Evolutionary conservation across 2,797 vertebrate genomes (phyloP), one percentile per base, ranked within the genome.

Genomic region (Falco naumanni): DNA sequence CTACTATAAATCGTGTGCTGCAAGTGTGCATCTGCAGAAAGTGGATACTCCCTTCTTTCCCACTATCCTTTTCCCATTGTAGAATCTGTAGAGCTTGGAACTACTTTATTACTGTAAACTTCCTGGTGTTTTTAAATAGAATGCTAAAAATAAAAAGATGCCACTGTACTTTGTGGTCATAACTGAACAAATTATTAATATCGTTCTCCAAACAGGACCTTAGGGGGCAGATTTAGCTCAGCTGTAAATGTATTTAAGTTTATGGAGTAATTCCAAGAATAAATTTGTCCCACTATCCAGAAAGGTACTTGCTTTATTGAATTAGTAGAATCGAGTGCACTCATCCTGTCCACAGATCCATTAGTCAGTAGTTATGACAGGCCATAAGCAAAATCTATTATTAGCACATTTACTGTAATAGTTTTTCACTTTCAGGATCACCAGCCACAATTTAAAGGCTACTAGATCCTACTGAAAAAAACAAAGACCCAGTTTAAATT

Each of bases 311-410:
- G 25, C 63, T 87, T 94, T 93, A 93, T 90, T 92, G 79, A 82
- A 90, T 95, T 89, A 95, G 64, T 31, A 76, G 70, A 81, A 93
- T 29, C 1, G 6, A 90, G 48, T 64, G 59, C 80, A 66, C 70
- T 88, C 88, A 90, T 90, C 80, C 66, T 66, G 54, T 60, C 70
- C 77, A 76, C 43, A 72, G 59, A 89, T 50, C 83, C 75, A 83
- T 95, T 91, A 93, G n/a, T 93, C 93, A 94, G 90, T 85, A 93
- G 70, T 80, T 89, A 94, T 70, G 77, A 74, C 24, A 89, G 61
- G 57, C 71, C 65, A 84, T 84, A 89, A 92, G 80, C 60, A 96
- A 93, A 94, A 82, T 33, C 80, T 87, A 64, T 90, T 93, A 91
- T 84, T 87, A 88, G 54, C 29, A 88, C 81, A 82, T 74, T 90